These are phyloP conservation scores for Ornithoptera priamus DNA, from an alignment of 2,888 invertebrate genomes.

Conservation along the genomic window DNA sequence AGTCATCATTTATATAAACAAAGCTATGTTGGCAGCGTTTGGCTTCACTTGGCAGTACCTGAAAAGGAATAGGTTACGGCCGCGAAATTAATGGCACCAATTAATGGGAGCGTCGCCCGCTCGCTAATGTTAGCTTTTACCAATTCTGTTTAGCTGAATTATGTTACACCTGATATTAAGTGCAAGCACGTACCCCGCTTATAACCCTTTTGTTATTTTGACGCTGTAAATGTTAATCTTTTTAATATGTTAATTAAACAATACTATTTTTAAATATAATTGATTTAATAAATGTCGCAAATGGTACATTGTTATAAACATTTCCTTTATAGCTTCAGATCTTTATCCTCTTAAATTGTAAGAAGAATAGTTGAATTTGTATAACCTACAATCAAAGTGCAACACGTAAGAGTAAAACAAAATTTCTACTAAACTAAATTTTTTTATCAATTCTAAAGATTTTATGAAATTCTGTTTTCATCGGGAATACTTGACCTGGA, in stretches of 20 bases:
- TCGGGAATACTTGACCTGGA: too few species aligned
- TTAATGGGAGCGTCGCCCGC: conserved; percentile 50
- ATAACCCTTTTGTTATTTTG: neutral
- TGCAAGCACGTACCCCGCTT: neutral
- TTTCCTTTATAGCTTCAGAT: too few species aligned
- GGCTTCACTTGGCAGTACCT: conserved; percentile 1
- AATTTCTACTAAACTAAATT: too few species aligned
- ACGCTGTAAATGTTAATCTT: neutral
- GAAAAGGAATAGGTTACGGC: conserved; percentile 48
- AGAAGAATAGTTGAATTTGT: too few species aligned
- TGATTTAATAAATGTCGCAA: too few species aligned
- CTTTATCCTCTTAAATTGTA: too few species aligned
- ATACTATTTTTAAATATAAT: neutral
- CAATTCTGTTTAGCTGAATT: conserved; percentile 36
- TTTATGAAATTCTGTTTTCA: too few species aligned
- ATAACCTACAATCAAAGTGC: too few species aligned
- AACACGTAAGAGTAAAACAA: too few species aligned
- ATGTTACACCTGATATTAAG: conserved; percentile 19
- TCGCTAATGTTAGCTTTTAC: conserved; percentile 52
- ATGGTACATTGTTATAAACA: too few species aligned
- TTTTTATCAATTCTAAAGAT: too few species aligned
- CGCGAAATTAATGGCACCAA: conserved; percentile 66
- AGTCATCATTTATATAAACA: neutral
- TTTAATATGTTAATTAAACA: neutral
- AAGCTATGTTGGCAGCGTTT: conserved; percentile 13